Conservation (phyloP, 1,140 invertebrate genomes). For the Delia radicum region DNA sequence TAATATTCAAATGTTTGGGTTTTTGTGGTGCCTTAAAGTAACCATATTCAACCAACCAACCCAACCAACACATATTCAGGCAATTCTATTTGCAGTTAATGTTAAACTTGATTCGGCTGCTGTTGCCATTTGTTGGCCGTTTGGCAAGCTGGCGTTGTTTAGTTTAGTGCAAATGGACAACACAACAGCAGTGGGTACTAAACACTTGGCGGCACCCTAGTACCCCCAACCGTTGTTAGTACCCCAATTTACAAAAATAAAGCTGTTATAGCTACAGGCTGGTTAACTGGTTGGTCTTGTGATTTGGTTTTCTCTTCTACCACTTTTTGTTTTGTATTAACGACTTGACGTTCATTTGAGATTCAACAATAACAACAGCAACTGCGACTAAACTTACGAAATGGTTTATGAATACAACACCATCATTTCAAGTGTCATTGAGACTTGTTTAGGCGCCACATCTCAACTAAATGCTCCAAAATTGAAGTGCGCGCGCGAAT, state of each 20-base stretch:
- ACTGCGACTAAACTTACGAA: not conserved
- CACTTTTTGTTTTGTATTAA: too few species aligned
- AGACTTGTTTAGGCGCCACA: conserved; percentile 23
- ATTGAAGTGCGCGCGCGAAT: not conserved
- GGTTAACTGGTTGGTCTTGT: conserved; percentile 8
- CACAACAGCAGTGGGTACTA: not conserved
- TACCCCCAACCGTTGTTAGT: not conserved
- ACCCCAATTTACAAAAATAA: not conserved
- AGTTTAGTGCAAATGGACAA: not conserved
- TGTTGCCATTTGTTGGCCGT: too few species aligned
- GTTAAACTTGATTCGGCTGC: too few species aligned
- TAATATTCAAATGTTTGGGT: conserved; percentile 2
- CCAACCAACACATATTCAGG: not conserved
- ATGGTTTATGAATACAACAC: conserved; percentile 7
- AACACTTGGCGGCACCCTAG: not conserved
- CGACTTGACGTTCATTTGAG: not conserved
- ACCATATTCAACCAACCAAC: not conserved
- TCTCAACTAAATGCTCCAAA: not conserved
- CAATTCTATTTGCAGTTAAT: too few species aligned
- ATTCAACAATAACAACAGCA: not conserved
- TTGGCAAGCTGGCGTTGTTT: not conserved
- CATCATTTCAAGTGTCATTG: conserved; percentile 10
- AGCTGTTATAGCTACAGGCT: conserved; percentile 5
- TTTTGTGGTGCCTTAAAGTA: not conserved
- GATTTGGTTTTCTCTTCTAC: not conserved